A percentile compares a stretch with the other conserved stretches of the same genome.
Conservation (phyloP, 2,113 vertebrate genomes). For the Phalacrocorax carbo region DNA sequence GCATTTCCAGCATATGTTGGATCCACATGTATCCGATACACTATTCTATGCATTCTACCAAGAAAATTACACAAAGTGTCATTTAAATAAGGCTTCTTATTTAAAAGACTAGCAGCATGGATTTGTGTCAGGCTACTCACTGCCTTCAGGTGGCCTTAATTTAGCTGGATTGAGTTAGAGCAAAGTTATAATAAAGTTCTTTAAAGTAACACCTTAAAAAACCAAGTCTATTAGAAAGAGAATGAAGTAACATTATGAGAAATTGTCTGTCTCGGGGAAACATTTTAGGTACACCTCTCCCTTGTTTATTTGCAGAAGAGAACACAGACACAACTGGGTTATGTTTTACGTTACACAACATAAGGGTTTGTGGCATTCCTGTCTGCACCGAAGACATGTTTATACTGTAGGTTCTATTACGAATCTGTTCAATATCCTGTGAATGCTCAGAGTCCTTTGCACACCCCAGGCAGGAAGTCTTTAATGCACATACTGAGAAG, state of each 20-base stretch:
- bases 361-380: conserved; percentile 38
- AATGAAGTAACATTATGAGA: conserved; percentile 24
- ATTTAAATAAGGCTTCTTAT: neutral
- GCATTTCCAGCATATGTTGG: too few relatives aligned
- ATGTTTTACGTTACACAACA: conserved; percentile 53
- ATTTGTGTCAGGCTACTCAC: too few relatives aligned
- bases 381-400: conserved; percentile 66
- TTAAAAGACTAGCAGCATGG: neutral
- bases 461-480: conserved; percentile 60
- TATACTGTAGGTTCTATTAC: conserved; percentile 43
- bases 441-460: conserved; percentile 42
- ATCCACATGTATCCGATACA: neutral
- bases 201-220: neutral
- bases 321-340: conserved; percentile 39
- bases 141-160: neutral
- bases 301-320: conserved; percentile 65
- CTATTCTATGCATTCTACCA: neutral
- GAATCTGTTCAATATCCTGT: conserved; percentile 70
- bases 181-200: neutral
- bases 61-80: neutral
- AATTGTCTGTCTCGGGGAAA: neutral
- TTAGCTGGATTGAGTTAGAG: neutral
- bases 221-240: neutral
- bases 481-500: conserved; percentile 32
- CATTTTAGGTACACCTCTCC: neutral